Percentiles rank a stretch among this genome's conserved stretches.
Conservation (phyloP, 2,113 vertebrate species). For the Chloropsis cyanopogon region DNA sequence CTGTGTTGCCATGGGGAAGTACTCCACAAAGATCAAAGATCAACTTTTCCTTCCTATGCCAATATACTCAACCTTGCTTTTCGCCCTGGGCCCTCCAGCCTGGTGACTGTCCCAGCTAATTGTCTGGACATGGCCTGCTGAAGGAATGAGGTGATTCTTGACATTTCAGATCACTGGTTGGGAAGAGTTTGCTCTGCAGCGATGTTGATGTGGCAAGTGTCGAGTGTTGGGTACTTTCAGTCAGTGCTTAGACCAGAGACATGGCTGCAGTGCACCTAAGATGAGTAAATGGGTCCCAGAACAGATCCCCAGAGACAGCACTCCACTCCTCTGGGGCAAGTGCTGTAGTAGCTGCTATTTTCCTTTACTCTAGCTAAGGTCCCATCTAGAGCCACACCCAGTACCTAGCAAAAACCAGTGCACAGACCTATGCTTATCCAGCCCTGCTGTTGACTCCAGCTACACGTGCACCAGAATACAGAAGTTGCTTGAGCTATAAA, state of each 20-base stretch:
- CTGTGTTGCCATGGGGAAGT: not conserved
- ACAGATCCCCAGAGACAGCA: not conserved
- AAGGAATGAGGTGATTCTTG: not conserved
- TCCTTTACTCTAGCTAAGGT: not conserved
- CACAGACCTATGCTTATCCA: not conserved
- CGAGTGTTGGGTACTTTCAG: not conserved
- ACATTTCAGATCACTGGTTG: not conserved
- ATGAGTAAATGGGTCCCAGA: not conserved
- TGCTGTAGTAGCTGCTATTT: not conserved
- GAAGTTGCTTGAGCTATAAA: not conserved
- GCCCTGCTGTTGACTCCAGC: not conserved
- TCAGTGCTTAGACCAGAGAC: not conserved
- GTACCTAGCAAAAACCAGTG: not conserved
- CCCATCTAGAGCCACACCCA: rapidly evolving
- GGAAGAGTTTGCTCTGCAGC: not conserved
- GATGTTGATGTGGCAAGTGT: not conserved
- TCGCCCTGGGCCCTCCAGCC: not conserved
- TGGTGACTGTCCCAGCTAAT: not conserved
- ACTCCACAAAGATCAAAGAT: not conserved
- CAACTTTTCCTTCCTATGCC: not conserved
- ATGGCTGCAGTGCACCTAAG: not conserved
- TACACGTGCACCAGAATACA: not conserved
- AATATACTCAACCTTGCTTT: not conserved
- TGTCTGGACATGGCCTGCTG: not conserved
- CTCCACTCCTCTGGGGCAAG: not conserved